Evolutionary conservation across 2,888 invertebrate genomes (phyloP).

Genomic region (Asteroscopus sphinx): DNA sequence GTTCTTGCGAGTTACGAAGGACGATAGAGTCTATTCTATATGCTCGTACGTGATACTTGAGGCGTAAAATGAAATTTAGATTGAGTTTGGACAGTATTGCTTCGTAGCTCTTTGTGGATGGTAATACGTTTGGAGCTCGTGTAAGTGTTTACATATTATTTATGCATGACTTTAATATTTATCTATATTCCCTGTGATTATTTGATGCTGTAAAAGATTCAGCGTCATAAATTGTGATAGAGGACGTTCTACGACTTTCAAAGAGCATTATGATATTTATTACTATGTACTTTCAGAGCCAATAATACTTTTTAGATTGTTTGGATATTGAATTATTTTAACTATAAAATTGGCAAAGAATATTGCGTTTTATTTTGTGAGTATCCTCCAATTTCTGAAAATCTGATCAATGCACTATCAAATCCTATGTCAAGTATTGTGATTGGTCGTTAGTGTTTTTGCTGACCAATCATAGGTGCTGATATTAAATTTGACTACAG

Average conservation of each 20-base stretch:
- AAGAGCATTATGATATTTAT: conserved; percentile 1
- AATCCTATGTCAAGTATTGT: no score
- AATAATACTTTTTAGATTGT: background rate
- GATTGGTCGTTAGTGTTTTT: no score
- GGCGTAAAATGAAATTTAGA: conserved; percentile 89
- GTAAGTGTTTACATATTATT: conserved; percentile 59
- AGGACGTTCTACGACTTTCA: conserved; percentile 20
- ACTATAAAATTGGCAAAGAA: no score
- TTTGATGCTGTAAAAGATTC: conserved; percentile 22
- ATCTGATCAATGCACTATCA: no score
- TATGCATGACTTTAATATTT: conserved; percentile 53
- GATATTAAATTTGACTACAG: no score
- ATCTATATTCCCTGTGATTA: conserved; percentile 36
- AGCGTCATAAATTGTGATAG: conserved; percentile 15
- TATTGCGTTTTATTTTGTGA: no score
- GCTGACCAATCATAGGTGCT: no score
- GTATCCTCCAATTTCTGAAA: no score
- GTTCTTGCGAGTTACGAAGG: conserved; percentile 79
- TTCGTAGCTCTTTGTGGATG: conserved; percentile 67
- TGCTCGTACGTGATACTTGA: conserved; percentile 86
- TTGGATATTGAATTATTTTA: no score
- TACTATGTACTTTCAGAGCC: background rate
- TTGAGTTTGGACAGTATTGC: conserved; percentile 84
- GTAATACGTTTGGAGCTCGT: conserved; percentile 51
- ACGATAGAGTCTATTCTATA: conserved; percentile 82